phyloP scores from a whole-genome alignment of 1,140 invertebrate genomes.

The Zaprionus ornatus region DNA sequence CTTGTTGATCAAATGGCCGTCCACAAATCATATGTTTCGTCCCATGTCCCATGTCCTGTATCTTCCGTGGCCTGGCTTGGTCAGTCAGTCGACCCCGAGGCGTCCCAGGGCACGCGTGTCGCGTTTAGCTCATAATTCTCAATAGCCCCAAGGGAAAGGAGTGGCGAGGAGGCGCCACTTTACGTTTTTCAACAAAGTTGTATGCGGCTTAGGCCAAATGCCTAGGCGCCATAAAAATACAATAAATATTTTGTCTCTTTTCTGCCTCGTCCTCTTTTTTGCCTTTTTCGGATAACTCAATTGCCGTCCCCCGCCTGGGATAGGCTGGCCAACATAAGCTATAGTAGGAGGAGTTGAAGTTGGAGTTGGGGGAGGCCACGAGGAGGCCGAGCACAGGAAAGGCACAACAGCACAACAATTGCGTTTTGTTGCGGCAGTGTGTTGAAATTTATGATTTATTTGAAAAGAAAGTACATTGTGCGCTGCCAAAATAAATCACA shows the following conservation, averaged over 20 bases:
- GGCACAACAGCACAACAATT: conserved; percentile 43
- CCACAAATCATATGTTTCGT: conserved; percentile 63
- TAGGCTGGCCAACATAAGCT: conserved; percentile 16
- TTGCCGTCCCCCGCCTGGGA: conserved; percentile 53
- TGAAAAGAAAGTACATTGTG: conserved; percentile 80
- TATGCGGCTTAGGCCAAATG: conserved; percentile 56
- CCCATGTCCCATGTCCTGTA: neutral
- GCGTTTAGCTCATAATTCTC: conserved; percentile 77
- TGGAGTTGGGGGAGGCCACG: neutral
- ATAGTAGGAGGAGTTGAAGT: neutral
- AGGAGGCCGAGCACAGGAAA: neutral
- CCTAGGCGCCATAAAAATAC: conserved; percentile 78
- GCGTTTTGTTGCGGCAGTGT: conserved; percentile 53
- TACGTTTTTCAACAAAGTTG: conserved; percentile 78
- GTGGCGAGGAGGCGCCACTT: conserved; percentile 41
- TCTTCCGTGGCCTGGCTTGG: neutral
- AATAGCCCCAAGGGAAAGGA: conserved; percentile 32
- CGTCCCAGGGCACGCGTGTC: conserved; percentile 52
- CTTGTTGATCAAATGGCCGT: conserved; percentile 52
- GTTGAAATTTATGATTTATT: conserved; percentile 83
- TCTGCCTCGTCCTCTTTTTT: conserved; percentile 37
- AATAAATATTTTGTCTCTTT: conserved; percentile 65
- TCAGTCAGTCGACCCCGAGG: conserved; percentile 25
- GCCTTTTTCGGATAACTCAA: conserved; percentile 77
- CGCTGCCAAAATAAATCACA: conserved; percentile 79